These are phyloP conservation scores for Drosophila nebulosa DNA, from an alignment of 1,140 invertebrate species.

Conservation along the genomic window DNA sequence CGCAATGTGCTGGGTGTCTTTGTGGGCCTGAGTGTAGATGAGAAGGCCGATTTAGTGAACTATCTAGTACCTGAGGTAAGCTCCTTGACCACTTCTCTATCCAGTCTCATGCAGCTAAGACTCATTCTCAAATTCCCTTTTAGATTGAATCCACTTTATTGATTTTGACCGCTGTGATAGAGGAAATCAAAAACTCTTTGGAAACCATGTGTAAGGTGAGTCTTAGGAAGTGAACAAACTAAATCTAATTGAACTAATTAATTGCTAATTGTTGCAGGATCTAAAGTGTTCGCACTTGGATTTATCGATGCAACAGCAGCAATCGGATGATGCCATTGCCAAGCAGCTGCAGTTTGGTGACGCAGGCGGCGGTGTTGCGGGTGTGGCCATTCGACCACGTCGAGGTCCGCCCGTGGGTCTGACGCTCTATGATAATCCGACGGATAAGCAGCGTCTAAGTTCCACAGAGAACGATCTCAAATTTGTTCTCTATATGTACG, in stretches of 20 bases:
- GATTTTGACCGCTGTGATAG: constrained; percentile 73
- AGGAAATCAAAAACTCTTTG: constrained; percentile 78
- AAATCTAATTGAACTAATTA: background rate
- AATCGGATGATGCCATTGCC: constrained; percentile 49
- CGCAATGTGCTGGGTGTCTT: constrained; percentile 84
- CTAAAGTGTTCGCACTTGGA: constrained; percentile 71
- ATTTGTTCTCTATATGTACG: constrained; percentile 77
- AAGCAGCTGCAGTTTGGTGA: constrained; percentile 54
- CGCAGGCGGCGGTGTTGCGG: background rate
- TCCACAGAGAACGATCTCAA: constrained; percentile 70
- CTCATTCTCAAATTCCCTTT: background rate
- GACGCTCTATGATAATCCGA: constrained; percentile 60
- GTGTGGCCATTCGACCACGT: constrained; percentile 55
- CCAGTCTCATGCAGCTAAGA: too few relatives aligned
- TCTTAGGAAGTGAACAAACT: too few relatives aligned
- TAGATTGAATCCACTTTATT: constrained; percentile 74
- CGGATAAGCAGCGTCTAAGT: constrained; percentile 56
- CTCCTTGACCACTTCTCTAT: background rate
- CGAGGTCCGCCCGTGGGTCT: constrained; percentile 59
- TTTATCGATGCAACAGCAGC: constrained; percentile 53
- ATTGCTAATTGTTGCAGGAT: constrained; percentile 27
- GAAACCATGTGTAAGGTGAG: constrained; percentile 77
- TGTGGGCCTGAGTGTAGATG: constrained; percentile 82
- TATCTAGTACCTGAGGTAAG: constrained; percentile 85
- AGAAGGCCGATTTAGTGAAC: constrained; percentile 84